These are phyloP conservation scores for Seriola dumerili DNA, from an alignment of 2,113 vertebrate species.

Conservation along the genomic window DNA sequence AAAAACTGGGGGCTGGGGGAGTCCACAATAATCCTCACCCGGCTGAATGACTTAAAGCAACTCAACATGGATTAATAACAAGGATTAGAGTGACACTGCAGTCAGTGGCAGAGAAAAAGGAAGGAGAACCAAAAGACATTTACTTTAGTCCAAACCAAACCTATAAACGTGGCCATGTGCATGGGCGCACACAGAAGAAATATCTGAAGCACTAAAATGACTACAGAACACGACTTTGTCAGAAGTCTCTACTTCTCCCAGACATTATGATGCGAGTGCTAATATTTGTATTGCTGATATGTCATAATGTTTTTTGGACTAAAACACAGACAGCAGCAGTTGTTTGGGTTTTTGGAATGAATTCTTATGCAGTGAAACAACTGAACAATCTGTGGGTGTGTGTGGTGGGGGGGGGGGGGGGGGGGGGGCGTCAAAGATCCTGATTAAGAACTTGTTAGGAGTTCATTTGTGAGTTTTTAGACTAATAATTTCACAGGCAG, in stretches of 20 bases:
- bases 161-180: background rate
- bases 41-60: conserved; percentile 60
- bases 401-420: too few relatives aligned
- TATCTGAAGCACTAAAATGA: background rate
- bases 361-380: background rate
- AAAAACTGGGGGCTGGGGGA: conserved; percentile 15
- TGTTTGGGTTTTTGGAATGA: conserved; percentile 3
- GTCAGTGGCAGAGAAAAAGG: conserved; percentile 29
- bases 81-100: conserved; percentile 57
- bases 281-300: conserved; percentile 13
- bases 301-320: conserved; percentile 15
- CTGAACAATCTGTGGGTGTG: conserved; percentile 20
- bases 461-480: conserved; percentile 40
- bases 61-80: conserved; percentile 65
- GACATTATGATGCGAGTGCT: background rate
- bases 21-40: conserved; percentile 60
- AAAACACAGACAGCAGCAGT: conserved; percentile 1
- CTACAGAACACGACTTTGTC: background rate
- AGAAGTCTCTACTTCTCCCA: background rate
- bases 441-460: conserved; percentile 29
- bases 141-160: conserved; percentile 29
- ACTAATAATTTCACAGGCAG: conserved; percentile 48
- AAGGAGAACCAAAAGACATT: conserved; percentile 12
- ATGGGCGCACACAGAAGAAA: background rate
- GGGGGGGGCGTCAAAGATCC: background rate